Evolutionary conservation across 2,888 invertebrate genomes (phyloP).

Genomic region (Allacma fusca): DNA sequence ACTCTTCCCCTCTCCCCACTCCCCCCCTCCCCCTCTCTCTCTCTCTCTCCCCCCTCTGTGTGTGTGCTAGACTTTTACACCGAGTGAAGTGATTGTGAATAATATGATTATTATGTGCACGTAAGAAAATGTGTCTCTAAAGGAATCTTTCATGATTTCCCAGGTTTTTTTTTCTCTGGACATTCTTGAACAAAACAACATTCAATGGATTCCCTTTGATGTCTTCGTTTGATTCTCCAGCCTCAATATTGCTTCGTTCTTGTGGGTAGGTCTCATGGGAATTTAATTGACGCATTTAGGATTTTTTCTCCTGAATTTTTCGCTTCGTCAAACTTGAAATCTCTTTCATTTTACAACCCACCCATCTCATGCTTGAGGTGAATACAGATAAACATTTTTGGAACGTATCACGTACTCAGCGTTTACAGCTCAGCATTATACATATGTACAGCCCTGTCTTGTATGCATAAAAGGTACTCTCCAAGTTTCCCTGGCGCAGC

Average conservation of each 20-base stretch:
- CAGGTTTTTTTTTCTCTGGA: neutral
- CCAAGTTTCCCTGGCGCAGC: no score
- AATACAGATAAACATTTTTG: neutral
- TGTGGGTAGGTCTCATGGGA: neutral
- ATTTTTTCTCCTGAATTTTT: constrained; percentile 9
- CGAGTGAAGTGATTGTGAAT: neutral
- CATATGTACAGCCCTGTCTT: no score
- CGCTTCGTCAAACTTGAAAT: constrained; percentile 17
- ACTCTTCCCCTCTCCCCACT: neutral
- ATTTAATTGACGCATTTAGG: constrained; percentile 24
- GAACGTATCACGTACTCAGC: neutral
- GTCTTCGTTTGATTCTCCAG: neutral
- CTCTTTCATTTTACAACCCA: neutral
- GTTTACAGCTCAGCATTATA: no score
- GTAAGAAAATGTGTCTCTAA: constrained; percentile 4
- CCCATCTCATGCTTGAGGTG: neutral
- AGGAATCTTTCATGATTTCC: neutral
- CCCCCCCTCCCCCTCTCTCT: neutral
- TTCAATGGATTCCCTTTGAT: constrained; percentile 8
- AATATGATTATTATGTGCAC: constrained; percentile 2
- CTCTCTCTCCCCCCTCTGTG: neutral
- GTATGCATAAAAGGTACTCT: no score
- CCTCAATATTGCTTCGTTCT: neutral
- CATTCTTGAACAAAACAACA: neutral
- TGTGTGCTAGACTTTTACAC: neutral